Evolutionary conservation across 2,888 invertebrate species (phyloP), one percentile per base, ranked within the genome.

Genomic region (Callyntrura sp.): DNA sequence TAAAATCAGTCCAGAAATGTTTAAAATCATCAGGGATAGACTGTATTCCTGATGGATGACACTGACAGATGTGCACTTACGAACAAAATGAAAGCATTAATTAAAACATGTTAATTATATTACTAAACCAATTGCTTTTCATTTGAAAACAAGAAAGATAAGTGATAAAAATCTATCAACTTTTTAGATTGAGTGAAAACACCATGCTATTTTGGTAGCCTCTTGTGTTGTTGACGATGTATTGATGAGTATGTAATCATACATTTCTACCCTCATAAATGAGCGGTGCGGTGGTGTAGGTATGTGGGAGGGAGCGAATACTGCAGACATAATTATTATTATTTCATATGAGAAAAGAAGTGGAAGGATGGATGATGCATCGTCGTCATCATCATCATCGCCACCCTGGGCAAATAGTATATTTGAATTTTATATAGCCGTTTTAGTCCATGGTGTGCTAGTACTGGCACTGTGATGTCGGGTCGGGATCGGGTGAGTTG

Each of bases 21-120:
- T 62, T 62, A n/a, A 2, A 14, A 51, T 11, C 2, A n/a, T n/a
- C 12, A 14, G 12, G 2, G 14, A 51, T 51, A 14, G 14, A n/a
- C 60, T 17, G 1, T 60, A 3, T 20, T n/a, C 6, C 6, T 35
- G 11, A 11, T 65, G 23, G 68, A 68, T 68, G 84, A 84, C 84
- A 55, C 45, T 84, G 84, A 84, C 70, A 84, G 84, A 84, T 84
- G 84, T 70, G 17, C 70, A 25, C 65, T 57, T 70, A n/a, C 28
- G 51, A 79, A 57, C 35, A 62, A 84, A 70, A 28, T 70, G 79
- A 17, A 28, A 43, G 70, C 35, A 84, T 55, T 84, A 84, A 84
- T 84, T 84, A 84, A 51, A 82, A 65, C 55, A 70, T 43, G 57
- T 70, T 84, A 84, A 84, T 84, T 84, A 84, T 70, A 55, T 55